Base-by-base conservation (phyloP, 2,113 vertebrate species). In the Labeo rohita region DNA sequence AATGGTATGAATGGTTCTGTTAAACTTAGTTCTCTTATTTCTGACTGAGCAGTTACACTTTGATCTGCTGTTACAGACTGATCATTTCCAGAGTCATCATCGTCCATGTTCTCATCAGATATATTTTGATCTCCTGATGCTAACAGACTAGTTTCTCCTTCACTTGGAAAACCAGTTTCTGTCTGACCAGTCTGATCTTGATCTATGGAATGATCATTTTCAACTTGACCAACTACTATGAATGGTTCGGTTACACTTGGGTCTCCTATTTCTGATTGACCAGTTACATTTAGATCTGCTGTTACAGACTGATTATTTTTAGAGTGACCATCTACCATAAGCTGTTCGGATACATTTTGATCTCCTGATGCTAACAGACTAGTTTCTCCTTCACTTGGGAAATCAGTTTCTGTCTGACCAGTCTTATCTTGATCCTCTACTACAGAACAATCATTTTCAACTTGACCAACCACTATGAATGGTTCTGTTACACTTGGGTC, bases 201-300 rank as follows among this genome's bases (percentile, higher is more conserved):
- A 21, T 4, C 54, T 43, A 54, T 6, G 12, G 66, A 72, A 45
- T 86, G 8, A 43, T 78, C 9, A 36, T 54, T 59, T 54, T 75
- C 54, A 86, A 34, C 8, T 63, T 65, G 79, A 68, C 34, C 56
- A 15, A 39, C 47, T 10, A 8, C 68, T 18, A 39, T 5, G 74
- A 39, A 39, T 39, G 3, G 39, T 39, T 39, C 39, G 3, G n/a
- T 56, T 56, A 49, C 52, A 86, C 9, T 4, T 47, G 63, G 78
- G 50, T 47, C 36, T 80, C 12, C 76, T 80, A 43, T 73, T 63
- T 23, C 65, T 28, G 77, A 49, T 8, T 16, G 79, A 9, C 65
- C 39, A 63, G n/a, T 56, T 56, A 47, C 52, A 86, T 8, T 4
- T 47, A 63, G 66, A 52, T 34, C 36, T 80, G 18, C 76, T 80